Percentiles rank a stretch among this genome's conserved stretches.
These are phyloP conservation scores for Heptranchias perlo DNA, from an alignment of 2,113 vertebrate species.

Conservation along the genomic window DNA sequence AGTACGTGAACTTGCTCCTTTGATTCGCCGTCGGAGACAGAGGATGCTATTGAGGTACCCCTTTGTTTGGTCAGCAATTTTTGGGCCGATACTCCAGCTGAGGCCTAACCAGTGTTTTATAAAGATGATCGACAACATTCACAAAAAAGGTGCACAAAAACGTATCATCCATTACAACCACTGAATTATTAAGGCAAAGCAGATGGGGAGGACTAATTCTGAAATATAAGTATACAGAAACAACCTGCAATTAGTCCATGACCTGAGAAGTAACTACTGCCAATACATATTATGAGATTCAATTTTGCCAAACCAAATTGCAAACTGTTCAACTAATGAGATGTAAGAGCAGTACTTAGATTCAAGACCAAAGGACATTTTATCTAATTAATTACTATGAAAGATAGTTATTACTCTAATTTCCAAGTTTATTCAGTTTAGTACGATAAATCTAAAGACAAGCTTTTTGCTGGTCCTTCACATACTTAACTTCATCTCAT, in stretches of 20 bases:
- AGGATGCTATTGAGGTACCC: no score
- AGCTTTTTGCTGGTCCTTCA: not conserved
- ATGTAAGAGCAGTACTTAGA: not conserved
- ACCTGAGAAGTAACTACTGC: not conserved
- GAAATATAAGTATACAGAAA: not conserved
- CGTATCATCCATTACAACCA: not conserved
- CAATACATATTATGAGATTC: not conserved
- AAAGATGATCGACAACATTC: not conserved
- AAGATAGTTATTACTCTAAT: constrained; percentile 2
- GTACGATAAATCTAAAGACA: not conserved
- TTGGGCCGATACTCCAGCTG: no score
- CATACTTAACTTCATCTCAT: no score
- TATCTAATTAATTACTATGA: not conserved
- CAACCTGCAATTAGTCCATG: not conserved
- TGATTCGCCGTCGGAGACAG: no score
- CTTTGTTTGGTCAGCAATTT: no score
- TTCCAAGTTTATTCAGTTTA: not conserved
- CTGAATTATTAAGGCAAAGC: not conserved
- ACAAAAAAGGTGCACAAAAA: not conserved
- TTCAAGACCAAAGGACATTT: not conserved
- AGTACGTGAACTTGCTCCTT: no score
- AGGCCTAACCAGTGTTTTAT: no score
- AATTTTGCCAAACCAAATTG: not conserved
- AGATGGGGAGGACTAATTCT: not conserved
- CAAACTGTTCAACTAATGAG: not conserved